phyloP scores from a whole-genome alignment of 2,113 vertebrate genomes.

The Triplophysa rosa region DNA sequence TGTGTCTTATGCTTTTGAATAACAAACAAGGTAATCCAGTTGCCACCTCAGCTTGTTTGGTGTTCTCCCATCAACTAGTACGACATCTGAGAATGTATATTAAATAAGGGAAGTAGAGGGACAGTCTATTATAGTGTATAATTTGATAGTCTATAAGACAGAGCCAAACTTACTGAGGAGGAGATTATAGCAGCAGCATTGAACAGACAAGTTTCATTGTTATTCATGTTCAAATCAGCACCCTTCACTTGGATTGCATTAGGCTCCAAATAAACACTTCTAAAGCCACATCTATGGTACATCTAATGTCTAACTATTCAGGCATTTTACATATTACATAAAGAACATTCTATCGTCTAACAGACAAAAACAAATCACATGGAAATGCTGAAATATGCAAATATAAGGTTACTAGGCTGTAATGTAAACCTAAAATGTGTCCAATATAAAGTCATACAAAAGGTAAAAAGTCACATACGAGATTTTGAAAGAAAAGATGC shows the following conservation, averaged over 20 bases:
- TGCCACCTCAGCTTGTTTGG: not conserved
- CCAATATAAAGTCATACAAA: constrained; percentile 47
- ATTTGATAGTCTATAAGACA: not conserved
- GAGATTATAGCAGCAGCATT: constrained; percentile 53
- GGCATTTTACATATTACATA: not conserved
- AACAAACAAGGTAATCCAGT: not conserved
- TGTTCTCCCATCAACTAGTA: not conserved
- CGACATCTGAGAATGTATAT: not conserved
- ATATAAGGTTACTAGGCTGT: constrained; percentile 6
- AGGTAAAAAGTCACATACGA: constrained; percentile 30
- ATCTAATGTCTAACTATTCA: not conserved
- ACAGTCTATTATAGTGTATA: not conserved
- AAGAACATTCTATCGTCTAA: constrained; percentile 24
- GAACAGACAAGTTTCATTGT: not conserved
- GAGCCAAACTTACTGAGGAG: not conserved
- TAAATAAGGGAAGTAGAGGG: not conserved
- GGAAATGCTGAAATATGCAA: constrained; percentile 5
- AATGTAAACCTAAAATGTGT: constrained; percentile 28
- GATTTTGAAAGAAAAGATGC: constrained; percentile 33
- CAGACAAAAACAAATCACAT: not conserved
- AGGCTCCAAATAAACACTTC: not conserved
- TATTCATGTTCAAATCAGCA: constrained; percentile 29
- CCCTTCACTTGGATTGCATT: not conserved
- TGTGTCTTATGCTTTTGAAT: not conserved
- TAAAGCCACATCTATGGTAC: not conserved